These are phyloP conservation scores for Tenthredo livida DNA, from an alignment of 2,888 invertebrate genomes.

Conservation along the genomic window DNA sequence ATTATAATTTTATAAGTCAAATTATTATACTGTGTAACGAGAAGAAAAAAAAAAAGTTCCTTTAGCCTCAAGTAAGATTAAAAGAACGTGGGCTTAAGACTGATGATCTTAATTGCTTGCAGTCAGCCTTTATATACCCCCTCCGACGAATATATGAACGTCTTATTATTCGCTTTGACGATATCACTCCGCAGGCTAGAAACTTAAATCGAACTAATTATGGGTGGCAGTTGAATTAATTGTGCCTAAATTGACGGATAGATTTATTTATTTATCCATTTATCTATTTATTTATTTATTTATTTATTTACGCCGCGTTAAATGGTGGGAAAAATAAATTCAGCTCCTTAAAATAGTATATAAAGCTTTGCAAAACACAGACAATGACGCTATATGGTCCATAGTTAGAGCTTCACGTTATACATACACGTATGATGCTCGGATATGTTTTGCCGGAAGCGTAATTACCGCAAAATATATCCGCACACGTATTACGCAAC, in stretches of 20 bases:
- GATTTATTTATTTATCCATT: neutral
- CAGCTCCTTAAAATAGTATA: neutral
- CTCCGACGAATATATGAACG: conserved; percentile 33
- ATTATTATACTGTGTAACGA: neutral
- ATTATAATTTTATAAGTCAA: neutral
- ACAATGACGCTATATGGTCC: neutral
- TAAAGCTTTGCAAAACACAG: neutral
- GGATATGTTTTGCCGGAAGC: neutral
- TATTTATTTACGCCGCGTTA: neutral
- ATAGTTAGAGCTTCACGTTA: neutral
- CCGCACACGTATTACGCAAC: neutral
- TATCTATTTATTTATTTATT: neutral
- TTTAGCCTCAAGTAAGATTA: conserved; percentile 58
- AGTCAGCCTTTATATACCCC: conserved; percentile 74
- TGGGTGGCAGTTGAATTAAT: neutral
- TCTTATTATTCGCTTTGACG: conserved; percentile 21
- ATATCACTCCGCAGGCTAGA: conserved; percentile 10
- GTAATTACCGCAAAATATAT: neutral
- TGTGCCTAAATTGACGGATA: neutral
- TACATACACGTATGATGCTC: neutral
- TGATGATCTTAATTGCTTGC: conserved; percentile 75
- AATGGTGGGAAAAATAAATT: neutral
- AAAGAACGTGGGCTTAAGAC: conserved; percentile 71
- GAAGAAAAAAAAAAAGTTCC: neutral
- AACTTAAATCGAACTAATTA: conserved; percentile 9